These are phyloP conservation scores for Scotopteryx bipunctaria DNA, from an alignment of 2,888 invertebrate species.

Conservation along the genomic window DNA sequence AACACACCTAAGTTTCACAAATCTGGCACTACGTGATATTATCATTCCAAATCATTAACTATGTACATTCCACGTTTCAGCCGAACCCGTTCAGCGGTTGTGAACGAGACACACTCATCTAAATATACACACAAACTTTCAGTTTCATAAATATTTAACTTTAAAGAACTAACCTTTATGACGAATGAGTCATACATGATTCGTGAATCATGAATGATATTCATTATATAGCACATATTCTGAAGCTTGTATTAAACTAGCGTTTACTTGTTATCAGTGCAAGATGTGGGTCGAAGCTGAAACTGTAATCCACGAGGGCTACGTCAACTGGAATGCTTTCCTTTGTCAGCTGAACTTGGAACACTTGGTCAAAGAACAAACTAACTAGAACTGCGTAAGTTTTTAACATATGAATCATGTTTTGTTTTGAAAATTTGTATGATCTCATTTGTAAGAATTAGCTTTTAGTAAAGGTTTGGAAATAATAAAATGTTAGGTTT, in stretches of 20 bases:
- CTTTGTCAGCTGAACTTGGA: constrained; percentile 75
- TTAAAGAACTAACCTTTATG: no score
- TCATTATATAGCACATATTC: no score
- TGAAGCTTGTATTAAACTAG: not conserved
- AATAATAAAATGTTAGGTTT: constrained; percentile 34
- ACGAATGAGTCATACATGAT: no score
- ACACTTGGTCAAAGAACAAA: constrained; percentile 69
- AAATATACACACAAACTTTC: no score
- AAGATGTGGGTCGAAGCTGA: constrained; percentile 68
- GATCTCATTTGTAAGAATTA: not conserved
- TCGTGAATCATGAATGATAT: no score
- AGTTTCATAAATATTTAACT: no score
- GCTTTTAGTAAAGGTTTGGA: constrained; percentile 3
- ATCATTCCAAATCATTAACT: no score
- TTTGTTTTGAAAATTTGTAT: not conserved
- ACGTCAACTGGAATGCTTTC: constrained; percentile 76
- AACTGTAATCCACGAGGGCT: constrained; percentile 60
- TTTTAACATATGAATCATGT: not conserved
- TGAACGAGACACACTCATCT: no score
- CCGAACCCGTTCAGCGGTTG: no score
- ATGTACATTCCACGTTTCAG: no score
- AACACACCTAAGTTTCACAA: no score
- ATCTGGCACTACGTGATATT: no score
- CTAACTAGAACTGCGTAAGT: constrained; percentile 22
- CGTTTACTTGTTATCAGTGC: constrained; percentile 52